Base-by-base conservation (phyloP, 2,888 invertebrate genomes). In the Ceramica pisi region DNA sequence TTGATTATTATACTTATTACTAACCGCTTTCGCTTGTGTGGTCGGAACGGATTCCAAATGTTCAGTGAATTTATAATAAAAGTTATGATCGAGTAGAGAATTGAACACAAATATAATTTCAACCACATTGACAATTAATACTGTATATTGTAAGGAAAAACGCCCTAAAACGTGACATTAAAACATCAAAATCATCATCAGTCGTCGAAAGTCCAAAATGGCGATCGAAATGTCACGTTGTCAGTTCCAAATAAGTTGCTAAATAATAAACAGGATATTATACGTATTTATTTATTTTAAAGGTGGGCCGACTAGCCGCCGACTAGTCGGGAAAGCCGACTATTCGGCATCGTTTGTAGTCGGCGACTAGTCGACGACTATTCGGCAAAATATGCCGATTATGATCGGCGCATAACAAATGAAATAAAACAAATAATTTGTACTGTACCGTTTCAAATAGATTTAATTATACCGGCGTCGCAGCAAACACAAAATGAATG, bases 11-110 rank as follows among this genome's bases (percentile, higher is more conserved):
- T 59, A 56, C 48, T 61, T 62, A 70, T 66, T 62, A 55, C 44
- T 26, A 66, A 59, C 63, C 44, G 64, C 63, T 69, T 64, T 69
- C 56, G 23, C 35, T 63, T 66, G 66, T 66, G 59, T 56, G 59
- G 63, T 67, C 51, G 51, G 63, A 50, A 12, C 41, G n/a, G 68
- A 71, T 63, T 68, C 55, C 35, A 66, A 68, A 68, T 63, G 51
- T 59, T 65, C 62, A 63, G 38, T 71, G 53, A 57, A 69, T 68
- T 68, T 50, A 51, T 60, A 31, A 51, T 60, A 31, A 48, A 48
- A 67, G 21, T 59, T 9, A 44, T 65, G 12, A 44, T 65, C 23
- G 26, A 46, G 38, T 56, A 51, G 31, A 10, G 46, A 61, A 75
- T 57, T 68, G 46, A 56, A 38, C 21, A 51, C 21, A 19, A 26